Percentiles rank a stretch among this genome's conserved stretches.
phyloP scores from a whole-genome alignment of 2,113 vertebrate genomes.

The Cochlearius cochlearius region DNA sequence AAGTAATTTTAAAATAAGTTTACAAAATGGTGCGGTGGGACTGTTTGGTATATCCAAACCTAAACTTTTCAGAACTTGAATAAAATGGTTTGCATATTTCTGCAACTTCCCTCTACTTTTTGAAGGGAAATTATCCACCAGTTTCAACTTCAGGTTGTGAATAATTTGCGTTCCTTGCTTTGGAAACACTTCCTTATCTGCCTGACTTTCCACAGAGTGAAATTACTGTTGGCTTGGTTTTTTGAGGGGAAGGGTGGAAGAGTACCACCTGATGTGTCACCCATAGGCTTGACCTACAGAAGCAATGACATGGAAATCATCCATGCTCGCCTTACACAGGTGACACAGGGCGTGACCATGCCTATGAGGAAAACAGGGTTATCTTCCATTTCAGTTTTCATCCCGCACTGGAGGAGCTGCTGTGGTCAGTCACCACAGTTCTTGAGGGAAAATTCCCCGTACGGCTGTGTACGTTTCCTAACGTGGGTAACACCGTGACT shows the following conservation, averaged over 20 bases:
- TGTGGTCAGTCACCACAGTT: neutral
- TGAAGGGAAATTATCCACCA: neutral
- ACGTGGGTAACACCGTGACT: neutral
- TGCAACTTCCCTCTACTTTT: neutral
- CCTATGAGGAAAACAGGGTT: neutral
- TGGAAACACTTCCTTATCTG: neutral
- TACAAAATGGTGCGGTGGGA: neutral
- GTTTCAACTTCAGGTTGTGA: neutral
- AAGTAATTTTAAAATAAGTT: neutral
- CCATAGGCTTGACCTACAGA: neutral
- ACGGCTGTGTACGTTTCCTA: neutral
- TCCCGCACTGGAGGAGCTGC: neutral
- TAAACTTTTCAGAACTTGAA: neutral
- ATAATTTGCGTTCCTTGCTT: neutral
- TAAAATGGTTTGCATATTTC: neutral
- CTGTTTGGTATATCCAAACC: neutral
- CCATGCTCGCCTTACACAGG: neutral
- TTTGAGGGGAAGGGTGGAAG: neutral
- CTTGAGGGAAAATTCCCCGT: neutral
- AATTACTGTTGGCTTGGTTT: neutral
- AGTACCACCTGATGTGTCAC: neutral
- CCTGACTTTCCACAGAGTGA: neutral
- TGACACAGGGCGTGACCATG: accelerated
- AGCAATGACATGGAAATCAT: neutral
- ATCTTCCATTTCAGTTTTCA: neutral